These are phyloP conservation scores for Luperina testacea DNA, from an alignment of 2,888 invertebrate species.

Conservation along the genomic window DNA sequence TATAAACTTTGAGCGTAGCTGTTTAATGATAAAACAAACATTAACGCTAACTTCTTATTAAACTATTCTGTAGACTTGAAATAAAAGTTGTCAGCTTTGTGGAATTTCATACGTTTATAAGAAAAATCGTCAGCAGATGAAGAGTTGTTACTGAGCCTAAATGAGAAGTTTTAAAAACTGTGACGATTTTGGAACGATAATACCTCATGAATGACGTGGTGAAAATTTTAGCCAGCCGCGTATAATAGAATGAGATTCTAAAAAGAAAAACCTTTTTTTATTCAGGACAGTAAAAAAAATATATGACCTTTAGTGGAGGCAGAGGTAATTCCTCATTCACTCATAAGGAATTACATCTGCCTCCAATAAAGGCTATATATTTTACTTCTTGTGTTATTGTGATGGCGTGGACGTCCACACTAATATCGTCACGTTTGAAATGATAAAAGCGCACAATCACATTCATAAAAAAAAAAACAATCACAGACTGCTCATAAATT, in stretches of 20 bases:
- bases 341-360: too few relatives aligned
- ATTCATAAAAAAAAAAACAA: not conserved
- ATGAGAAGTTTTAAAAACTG: not conserved
- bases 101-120: not conserved
- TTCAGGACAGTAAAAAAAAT: not conserved
- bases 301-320: too few relatives aligned
- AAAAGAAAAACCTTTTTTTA: not conserved
- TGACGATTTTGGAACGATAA: not conserved
- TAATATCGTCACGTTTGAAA: too few relatives aligned
- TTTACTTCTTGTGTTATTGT: not conserved
- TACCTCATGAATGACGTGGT: not conserved
- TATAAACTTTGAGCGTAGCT: slow-evolving; percentile 37
- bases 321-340: too few relatives aligned
- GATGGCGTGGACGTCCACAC: too few relatives aligned
- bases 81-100: slow-evolving; percentile 6
- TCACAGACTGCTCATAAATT: not conserved
- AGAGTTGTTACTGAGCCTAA: not conserved
- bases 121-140: not conserved
- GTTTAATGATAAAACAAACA: slow-evolving; percentile 22
- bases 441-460: too few relatives aligned
- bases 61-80: slow-evolving; percentile 20
- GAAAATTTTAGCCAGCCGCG: not conserved
- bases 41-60: slow-evolving; percentile 18
- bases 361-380: not conserved
- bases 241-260: not conserved